Evolutionary conservation across 2,113 vertebrate species (phyloP).

Genomic region (Malurus melanocephalus): DNA sequence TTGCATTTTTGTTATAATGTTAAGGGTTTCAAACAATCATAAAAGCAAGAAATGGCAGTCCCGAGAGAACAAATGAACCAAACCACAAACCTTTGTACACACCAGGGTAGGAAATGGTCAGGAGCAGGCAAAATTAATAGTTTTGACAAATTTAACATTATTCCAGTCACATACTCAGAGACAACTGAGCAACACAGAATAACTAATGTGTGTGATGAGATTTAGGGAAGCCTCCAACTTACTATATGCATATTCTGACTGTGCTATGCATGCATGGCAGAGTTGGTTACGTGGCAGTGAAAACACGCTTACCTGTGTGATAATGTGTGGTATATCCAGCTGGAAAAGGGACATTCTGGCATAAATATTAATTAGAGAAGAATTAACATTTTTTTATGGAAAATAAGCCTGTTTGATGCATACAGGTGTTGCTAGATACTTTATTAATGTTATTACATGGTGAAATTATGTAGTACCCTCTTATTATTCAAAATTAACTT

Average conservation of each 20-base stretch:
- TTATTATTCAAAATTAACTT: neutral
- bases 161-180: neutral
- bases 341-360: neutral
- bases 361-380: neutral
- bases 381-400: neutral
- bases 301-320: neutral
- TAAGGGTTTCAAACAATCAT: neutral
- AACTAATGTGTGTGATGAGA: neutral
- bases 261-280: neutral
- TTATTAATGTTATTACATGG: neutral
- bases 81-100: neutral
- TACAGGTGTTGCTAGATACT: neutral
- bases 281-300: neutral
- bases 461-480: neutral
- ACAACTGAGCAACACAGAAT: neutral
- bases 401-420: neutral
- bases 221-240: neutral
- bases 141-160: neutral
- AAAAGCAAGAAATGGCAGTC: neutral
- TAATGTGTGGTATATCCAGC: neutral
- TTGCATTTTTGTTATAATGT: neutral
- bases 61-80: neutral
- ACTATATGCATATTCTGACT: neutral
- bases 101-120: neutral
- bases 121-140: rapidly evolving